phyloP scores from a whole-genome alignment of 2,888 invertebrate species.

The Argynnis bischoffii region DNA sequence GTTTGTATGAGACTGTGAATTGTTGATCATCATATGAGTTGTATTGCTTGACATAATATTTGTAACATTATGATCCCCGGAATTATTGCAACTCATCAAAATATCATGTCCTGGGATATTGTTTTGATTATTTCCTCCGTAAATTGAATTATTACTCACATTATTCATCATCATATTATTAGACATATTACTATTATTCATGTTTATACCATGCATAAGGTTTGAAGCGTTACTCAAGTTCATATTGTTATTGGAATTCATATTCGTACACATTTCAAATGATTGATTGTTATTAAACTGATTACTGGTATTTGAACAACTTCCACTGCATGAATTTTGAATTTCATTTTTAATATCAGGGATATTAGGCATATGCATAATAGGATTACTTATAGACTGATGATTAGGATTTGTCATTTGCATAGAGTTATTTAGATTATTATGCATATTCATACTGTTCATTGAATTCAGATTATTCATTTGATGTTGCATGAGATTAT shows the following conservation, averaged over 20 bases:
- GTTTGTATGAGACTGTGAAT: conserved; percentile 60
- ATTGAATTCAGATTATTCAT: conserved; percentile 66
- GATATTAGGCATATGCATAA: conserved; percentile 74
- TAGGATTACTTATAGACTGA: conserved; percentile 66
- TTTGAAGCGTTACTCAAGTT: conserved; percentile 61
- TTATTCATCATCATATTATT: conserved; percentile 73
- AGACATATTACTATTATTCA: conserved; percentile 63
- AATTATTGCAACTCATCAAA: conserved; percentile 71
- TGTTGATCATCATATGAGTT: conserved; percentile 74
- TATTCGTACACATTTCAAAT: conserved; percentile 71
- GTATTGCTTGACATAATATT: conserved; percentile 62
- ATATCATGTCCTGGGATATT: conserved; percentile 69
- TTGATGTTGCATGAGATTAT: conserved; percentile 73
- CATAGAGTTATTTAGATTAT: conserved; percentile 65
- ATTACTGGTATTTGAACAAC: conserved; percentile 65
- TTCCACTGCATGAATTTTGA: conserved; percentile 72
- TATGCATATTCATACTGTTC: conserved; percentile 73
- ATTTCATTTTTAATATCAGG: conserved; percentile 78
- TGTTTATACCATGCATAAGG: conserved; percentile 70
- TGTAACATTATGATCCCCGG: conserved; percentile 66
- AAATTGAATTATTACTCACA: conserved; percentile 63
- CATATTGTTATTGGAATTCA: conserved; percentile 63
- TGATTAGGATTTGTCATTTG: conserved; percentile 69
- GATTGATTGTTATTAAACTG: conserved; percentile 66
- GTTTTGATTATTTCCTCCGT: conserved; percentile 59